Base-by-base conservation (phyloP, 2,888 invertebrate species). In the Pandemis cinnamomeana region DNA sequence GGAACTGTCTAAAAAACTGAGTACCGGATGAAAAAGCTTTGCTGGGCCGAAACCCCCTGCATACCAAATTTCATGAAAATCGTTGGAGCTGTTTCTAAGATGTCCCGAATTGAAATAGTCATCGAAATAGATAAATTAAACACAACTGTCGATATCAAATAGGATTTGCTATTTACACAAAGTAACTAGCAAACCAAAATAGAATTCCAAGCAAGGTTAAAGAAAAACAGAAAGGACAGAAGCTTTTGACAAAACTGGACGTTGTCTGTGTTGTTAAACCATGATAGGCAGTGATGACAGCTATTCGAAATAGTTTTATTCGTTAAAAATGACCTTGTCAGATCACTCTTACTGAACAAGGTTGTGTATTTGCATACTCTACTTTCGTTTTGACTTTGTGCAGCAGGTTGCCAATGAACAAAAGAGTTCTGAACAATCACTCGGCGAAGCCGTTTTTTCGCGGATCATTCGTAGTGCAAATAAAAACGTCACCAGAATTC, bases 281-380 rank as follows among this genome's bases (percentile, higher is more conserved):
- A 27, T n/a, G 51, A n/a, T 20, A 27, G 2, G 20, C 20, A 20
- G 20, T 20, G 20, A 20, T 20, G 20, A 20, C 20, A 0, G 20
- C 11, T 5, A 11, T 11, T 27, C 0, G 7, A 7, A 6, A 11
- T 5, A 58, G 8, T 15, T 20, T 51, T 72, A 67, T 61, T n/a
- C 2, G 8, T 20, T 15, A 46, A 5, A 46, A 7, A 20, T 53
- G 62, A 63, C 72, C 72, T 72, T 72, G 62, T n/a, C 36, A 20
- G 48, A 5, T 44, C 46, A 68, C 74, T 74, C 66, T 74, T 64
- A 62, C 74, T 67, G 41, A 62, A 20, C 71, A 71, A 61, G 67
- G 74, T 41, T 46, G 13, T 8, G 6, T 62, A 66, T 13, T 58
- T 58, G 48, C 58, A 48, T 10, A 70, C 51, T 74, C 61, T 41